Evolutionary conservation across 2,113 vertebrate species (phyloP).

Genomic region (Deroptyus accipitrinus): DNA sequence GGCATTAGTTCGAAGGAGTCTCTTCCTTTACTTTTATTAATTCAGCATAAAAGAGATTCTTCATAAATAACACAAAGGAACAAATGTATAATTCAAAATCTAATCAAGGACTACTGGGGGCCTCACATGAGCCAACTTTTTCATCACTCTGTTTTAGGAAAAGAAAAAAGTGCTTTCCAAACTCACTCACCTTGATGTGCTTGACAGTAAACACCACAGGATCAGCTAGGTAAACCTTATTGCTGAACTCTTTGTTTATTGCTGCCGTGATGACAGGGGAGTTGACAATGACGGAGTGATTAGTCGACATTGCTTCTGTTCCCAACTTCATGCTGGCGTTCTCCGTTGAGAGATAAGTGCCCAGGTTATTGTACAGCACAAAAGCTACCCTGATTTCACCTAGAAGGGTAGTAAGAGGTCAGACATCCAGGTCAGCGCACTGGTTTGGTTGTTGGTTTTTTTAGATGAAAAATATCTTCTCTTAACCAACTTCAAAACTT

Average conservation of each 20-base stretch:
- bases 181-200: conserved; percentile 89
- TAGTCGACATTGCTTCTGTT: conserved; percentile 90
- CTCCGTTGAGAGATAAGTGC: conserved; percentile 93
- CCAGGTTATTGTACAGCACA: conserved; percentile 95
- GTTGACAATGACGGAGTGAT: conserved; percentile 96
- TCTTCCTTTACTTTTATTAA: conserved; percentile 26
- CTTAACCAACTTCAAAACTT: background rate
- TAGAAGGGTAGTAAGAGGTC: conserved; percentile 59
- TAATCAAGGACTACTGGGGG: conserved; percentile 16
- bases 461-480: background rate
- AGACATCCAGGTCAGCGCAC: background rate
- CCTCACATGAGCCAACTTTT: background rate
- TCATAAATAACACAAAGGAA: conserved; percentile 47
- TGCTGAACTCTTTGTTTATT: conserved; percentile 97
- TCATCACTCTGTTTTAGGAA: background rate
- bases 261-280: conserved; percentile 94
- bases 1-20: conserved; percentile 5
- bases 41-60: background rate
- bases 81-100: conserved; percentile 43
- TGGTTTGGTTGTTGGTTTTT: background rate
- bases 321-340: conserved; percentile 96
- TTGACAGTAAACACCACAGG: conserved; percentile 94
- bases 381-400: conserved; percentile 98
- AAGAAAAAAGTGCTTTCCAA: background rate
- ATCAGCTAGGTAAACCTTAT: conserved; percentile 95